These are phyloP conservation scores for Achlya flavicornis DNA, from an alignment of 2,888 invertebrate genomes.

Conservation along the genomic window DNA sequence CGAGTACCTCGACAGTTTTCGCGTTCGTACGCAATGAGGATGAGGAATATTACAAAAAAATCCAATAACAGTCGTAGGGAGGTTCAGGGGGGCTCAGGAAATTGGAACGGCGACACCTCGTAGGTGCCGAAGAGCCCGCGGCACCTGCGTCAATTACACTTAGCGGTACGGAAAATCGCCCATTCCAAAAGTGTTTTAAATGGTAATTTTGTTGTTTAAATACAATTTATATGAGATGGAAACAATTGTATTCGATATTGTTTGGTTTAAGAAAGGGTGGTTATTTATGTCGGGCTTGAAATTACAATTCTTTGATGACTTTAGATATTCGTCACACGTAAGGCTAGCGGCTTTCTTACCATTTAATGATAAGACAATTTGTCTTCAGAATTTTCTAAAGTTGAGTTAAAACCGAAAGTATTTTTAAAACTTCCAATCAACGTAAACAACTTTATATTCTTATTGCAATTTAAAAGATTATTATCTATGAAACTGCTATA, in stretches of 20 bases:
- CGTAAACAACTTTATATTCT: background rate
- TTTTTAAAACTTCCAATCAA: background rate
- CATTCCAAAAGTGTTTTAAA: slow-evolving; percentile 32
- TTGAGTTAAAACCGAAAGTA: background rate
- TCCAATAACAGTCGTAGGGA: slow-evolving; percentile 61
- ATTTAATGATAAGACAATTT: too few relatives aligned
- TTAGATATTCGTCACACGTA: too few relatives aligned
- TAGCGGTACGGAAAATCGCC: slow-evolving; percentile 38
- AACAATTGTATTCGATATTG: slow-evolving; percentile 4
- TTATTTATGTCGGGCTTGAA: slow-evolving; percentile 2
- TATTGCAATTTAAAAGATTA: background rate
- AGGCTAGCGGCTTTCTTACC: too few relatives aligned
- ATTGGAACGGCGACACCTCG: slow-evolving; percentile 71
- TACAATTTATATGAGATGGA: slow-evolving; percentile 19
- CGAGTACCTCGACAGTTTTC: slow-evolving; percentile 47
- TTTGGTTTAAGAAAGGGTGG: slow-evolving; percentile 1
- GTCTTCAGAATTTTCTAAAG: background rate
- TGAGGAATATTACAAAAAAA: slow-evolving; percentile 74
- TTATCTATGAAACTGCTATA: background rate
- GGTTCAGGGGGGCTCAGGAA: slow-evolving; percentile 56
- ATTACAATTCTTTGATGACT: background rate
- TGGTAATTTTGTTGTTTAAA: slow-evolving; percentile 29
- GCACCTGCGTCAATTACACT: slow-evolving; percentile 66
- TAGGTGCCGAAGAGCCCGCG: slow-evolving; percentile 42
- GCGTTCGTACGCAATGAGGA: slow-evolving; percentile 63